Evolutionary conservation across 2,113 vertebrate species (phyloP), one percentile per base, ranked within the genome.

Genomic region (Nestor notabilis): DNA sequence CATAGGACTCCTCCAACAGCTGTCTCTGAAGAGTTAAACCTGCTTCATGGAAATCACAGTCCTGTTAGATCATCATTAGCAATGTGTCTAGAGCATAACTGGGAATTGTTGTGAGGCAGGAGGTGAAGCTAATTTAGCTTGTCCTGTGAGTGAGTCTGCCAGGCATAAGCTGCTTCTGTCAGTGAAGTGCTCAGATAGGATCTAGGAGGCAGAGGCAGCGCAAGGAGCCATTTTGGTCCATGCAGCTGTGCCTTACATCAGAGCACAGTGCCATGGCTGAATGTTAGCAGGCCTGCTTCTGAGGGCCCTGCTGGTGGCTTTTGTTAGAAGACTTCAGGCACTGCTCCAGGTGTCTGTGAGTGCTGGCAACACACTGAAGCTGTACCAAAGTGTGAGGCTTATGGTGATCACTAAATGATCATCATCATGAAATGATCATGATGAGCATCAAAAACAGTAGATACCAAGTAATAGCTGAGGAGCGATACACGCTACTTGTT

Each of bases 21-120:
- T 93, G 83, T 47, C 56, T 88, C 33, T 66, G 58, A 31, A 72
- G 85, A 80, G 58, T 83, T 76, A 90, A 95, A 83, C 52, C 63
- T 53, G 27, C 55, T 93, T 58, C 7, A 10, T 78, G 60, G 27
- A 11, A 72, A 83, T 93, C 72, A 88, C 64, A 37, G 44, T 83
- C 86, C 83, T 88, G 83, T 49, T 93, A 61, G 35, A n/a, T 47
- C 86, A 91, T 46, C 72, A 4, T n/a, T 53, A 90, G 76, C 60
- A 15, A 23, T 3, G 5, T 8, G 27, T 43, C 64, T 49, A 49
- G 56, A 35, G 37, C 68, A 23, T 17, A 29, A 76, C 37, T 0
- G 16, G 52, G 63, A 77, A 61, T 75, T 76, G 55, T 74, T 83
- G 1, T 43, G 65, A 84, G n/a, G 64, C 35, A 75, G 77, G 89